Base-by-base conservation (phyloP, 2,797 vertebrate species). In the Leptatherina wallacei region DNA sequence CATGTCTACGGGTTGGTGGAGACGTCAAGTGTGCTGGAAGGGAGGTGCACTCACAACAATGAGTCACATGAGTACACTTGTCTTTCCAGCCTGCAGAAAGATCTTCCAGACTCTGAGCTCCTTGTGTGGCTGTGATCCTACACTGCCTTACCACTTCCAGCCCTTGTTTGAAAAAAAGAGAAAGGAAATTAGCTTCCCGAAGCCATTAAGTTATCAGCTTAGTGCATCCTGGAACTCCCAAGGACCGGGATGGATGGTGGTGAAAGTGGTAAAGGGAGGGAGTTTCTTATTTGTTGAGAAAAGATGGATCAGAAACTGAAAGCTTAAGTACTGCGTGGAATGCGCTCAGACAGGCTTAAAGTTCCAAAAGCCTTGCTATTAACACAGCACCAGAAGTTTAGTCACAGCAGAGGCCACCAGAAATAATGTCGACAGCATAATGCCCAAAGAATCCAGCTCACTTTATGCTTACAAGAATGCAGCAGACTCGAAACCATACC, bases 91-190 rank as follows among this genome's bases (percentile, higher is more conserved):
- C 54, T 11, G 89, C n/a, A 77, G 89, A 89, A 84, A 51, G 47
- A 86, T 85, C 81, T 71, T 85, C 87, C 4, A 18, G 84, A 83
- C 81, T 82, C 61, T 77, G 83, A 75, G 83, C 78, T 89, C 81
- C 80, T 69, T 78, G 75, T 81, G 77, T 85, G 79, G 86, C 65
- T 75, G 72, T 83, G 86, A 88, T 86, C 83, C 77, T 85, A 90
- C 68, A 82, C 67, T 88, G 85, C 75, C 80, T 92, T 92, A 94
- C 81, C 89, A 91, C 81, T 78, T 85, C 90, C 91, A 93, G 85
- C 90, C 94, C 94, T 95, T 94, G 81, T 91, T 92, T 91, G 68
- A 91, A 93, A 92, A 94, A 27, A 24, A 38, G 22, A 94, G 81
- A 94, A 61, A 93, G 75, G 77, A 70, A 91, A 88, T 94, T 92